These are phyloP conservation scores for Probaryconus sp. DNA, from an alignment of 1,140 invertebrate species.

Conservation along the genomic window DNA sequence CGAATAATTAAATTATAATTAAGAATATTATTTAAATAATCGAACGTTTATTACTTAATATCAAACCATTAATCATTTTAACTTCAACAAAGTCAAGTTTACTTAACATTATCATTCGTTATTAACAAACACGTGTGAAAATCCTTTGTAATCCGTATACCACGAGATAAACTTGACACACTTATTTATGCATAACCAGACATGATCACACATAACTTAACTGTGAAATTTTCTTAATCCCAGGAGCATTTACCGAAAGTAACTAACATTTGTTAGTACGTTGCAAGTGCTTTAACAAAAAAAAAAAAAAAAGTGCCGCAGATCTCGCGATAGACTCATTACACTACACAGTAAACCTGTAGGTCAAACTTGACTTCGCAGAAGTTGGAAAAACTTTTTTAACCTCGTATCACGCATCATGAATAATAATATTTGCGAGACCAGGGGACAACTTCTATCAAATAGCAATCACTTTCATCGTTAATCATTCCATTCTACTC, in stretches of 20 bases:
- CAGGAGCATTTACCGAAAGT: constrained; percentile 27
- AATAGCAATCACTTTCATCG: constrained; percentile 22
- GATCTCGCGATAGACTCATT: constrained; percentile 28
- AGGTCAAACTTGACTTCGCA: constrained; percentile 21
- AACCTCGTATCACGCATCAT: constrained; percentile 26
- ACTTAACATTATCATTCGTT: background rate
- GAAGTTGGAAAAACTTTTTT: constrained; percentile 42
- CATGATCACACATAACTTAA: constrained; percentile 10
- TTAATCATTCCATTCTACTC: constrained; percentile 43
- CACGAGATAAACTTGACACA: constrained; percentile 1
- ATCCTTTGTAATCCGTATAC: constrained; percentile 11
- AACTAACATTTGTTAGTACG: constrained; percentile 28
- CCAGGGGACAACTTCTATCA: constrained; percentile 9
- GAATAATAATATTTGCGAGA: constrained; percentile 39
- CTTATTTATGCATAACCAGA: background rate
- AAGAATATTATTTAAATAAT: too few species aligned
- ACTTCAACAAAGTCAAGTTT: too few species aligned
- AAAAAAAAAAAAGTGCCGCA: constrained; percentile 24
- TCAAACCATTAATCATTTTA: too few species aligned
- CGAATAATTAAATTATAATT: too few species aligned
- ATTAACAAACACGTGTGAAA: background rate
- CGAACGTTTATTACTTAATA: too few species aligned
- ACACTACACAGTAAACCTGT: constrained; percentile 1
- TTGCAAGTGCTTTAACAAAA: constrained; percentile 7
- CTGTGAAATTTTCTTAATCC: constrained; percentile 33